Evolutionary conservation across 1,140 invertebrate genomes (phyloP).

Genomic region (Conus betulinus): DNA sequence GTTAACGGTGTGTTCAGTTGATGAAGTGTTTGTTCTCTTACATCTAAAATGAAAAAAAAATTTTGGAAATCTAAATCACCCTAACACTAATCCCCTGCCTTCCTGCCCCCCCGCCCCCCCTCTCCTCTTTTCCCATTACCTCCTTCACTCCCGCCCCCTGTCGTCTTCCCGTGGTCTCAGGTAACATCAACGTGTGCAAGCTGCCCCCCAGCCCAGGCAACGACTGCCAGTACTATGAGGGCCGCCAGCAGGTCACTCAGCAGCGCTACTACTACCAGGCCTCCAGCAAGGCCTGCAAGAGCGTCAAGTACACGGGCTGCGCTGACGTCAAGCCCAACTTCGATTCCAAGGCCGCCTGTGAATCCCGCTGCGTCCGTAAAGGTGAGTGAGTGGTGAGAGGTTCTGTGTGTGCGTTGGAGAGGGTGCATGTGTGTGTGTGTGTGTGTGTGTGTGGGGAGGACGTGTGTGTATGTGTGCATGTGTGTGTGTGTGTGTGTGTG

Average conservation of each 20-base stretch:
- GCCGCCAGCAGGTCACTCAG: not conserved
- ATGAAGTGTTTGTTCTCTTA: too few relatives aligned
- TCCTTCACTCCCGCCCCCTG: not conserved
- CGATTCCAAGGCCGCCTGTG: not conserved
- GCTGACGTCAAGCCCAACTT: not conserved
- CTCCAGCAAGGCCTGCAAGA: not conserved
- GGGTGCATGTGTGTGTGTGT: not conserved
- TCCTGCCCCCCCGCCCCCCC: not conserved
- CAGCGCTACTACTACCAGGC: not conserved
- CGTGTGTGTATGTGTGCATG: too few relatives aligned
- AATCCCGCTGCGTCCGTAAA: conserved; percentile 1
- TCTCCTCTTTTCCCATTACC: not conserved
- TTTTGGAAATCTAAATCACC: too few relatives aligned
- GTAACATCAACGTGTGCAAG: conserved; percentile 2
- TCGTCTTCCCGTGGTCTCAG: not conserved
- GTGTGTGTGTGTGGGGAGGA: not conserved
- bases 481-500: too few relatives aligned
- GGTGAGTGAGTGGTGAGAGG: not conserved
- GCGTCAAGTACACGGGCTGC: conserved; percentile 1
- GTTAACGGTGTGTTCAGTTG: too few relatives aligned
- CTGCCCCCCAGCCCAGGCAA: conserved; percentile 8
- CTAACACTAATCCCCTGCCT: too few relatives aligned
- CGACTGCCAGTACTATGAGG: not conserved
- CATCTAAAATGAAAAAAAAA: too few relatives aligned
- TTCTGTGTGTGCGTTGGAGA: not conserved